phyloP scores from a whole-genome alignment of 2,797 vertebrate genomes.

The Microchirus variegatus region DNA sequence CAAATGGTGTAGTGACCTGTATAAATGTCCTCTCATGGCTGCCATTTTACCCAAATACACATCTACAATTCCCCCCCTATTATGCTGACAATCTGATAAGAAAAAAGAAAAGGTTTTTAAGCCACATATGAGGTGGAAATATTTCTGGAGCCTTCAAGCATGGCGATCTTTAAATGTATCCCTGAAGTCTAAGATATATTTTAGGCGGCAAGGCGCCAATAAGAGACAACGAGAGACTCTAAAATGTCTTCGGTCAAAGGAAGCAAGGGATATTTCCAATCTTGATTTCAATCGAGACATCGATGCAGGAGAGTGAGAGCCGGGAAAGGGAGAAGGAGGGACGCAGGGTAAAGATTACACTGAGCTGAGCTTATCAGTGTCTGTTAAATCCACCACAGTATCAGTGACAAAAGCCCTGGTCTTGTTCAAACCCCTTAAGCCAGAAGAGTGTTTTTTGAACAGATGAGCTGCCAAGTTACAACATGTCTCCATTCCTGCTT shows the following conservation, averaged over 20 bases:
- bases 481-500: slow-evolving; percentile 34
- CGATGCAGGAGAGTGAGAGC: slow-evolving; percentile 24
- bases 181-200: background rate
- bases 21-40: slow-evolving; percentile 35
- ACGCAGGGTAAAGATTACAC: slow-evolving; percentile 49
- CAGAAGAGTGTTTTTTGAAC: slow-evolving; percentile 33
- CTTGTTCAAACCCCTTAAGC: slow-evolving; percentile 38
- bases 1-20: slow-evolving; percentile 29
- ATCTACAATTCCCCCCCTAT: slow-evolving; percentile 4
- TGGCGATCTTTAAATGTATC: no score
- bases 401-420: slow-evolving; percentile 41
- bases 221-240: background rate
- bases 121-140: background rate
- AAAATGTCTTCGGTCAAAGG: slow-evolving; percentile 15
- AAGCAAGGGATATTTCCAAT: slow-evolving; percentile 27
- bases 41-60: slow-evolving; percentile 19
- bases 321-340: background rate
- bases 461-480: slow-evolving; percentile 40
- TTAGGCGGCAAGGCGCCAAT: background rate
- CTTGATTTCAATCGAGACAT: slow-evolving; percentile 36
- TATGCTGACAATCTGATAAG: background rate
- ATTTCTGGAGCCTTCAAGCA: background rate
- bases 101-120: background rate
- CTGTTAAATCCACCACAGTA: slow-evolving; percentile 42
- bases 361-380: slow-evolving; percentile 41